Base-by-base conservation (phyloP, 2,888 invertebrate genomes). In the Meganola albula region DNA sequence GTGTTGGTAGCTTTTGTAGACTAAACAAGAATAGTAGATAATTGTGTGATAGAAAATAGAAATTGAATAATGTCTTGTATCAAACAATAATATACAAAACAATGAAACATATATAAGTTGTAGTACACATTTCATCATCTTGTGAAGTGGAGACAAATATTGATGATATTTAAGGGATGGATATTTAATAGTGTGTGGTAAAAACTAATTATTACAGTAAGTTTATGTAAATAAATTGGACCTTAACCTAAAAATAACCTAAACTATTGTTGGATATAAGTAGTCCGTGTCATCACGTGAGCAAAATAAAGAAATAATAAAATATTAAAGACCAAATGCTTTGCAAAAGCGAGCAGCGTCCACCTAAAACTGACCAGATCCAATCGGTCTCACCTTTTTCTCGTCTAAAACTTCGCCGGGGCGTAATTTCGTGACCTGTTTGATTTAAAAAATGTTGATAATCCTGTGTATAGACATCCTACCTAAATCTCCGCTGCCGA, bases 331-430 rank as follows among this genome's bases (percentile, higher is more conserved):
- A 69, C 63, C 78, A 53, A 48, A 47, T n/a, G 82, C 79, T 82
- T 80, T 76, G 82, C 82, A 77, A 75, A 80, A 85, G 84, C 84
- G 76, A 82, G 77, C 76, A 83, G 78, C 74, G 74, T 77, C 82
- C 80, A 77, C 79, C 82, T 82, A 80, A 74, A 74, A 74, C 63
- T 67, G 76, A 73, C 75, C 78, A 80, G 82, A 79, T 71, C 79
- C 80, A 78, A 72, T 73, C 69, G 70, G 74, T 82, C 84, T 94
- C 93, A 96, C 96, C 96, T 95, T 94, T 90, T 92, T 94, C 82
- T 96, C 96, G 88, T 94, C 94, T 88, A 94, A 85, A 83, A 96
- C 93, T 91, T 96, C 96, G 83, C 96, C 96, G 65, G 96, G 96
- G 69, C 96, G 94, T 86, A 96, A 93, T 91, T 95, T 94, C 87